phyloP scores from a whole-genome alignment of 2,113 vertebrate species.

The Atlantisia rogersi region DNA sequence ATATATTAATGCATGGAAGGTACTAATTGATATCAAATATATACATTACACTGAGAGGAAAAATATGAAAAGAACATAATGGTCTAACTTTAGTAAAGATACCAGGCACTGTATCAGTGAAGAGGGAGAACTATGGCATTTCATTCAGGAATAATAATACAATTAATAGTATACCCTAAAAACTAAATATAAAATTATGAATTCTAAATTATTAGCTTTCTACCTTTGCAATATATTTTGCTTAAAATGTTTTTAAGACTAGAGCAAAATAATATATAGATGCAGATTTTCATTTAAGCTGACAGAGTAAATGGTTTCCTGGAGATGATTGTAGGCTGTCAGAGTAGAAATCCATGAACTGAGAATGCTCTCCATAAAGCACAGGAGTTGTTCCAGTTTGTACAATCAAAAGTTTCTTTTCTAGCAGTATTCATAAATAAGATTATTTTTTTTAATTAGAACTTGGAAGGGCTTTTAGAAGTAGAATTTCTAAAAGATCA shows the following conservation, averaged over 20 bases:
- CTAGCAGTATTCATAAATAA: neutral
- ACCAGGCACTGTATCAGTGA: neutral
- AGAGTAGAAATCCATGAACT: neutral
- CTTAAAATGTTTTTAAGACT: neutral
- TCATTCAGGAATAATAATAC: neutral
- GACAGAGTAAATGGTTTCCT: neutral
- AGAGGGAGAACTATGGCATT: neutral
- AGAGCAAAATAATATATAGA: neutral
- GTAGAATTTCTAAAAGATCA: neutral
- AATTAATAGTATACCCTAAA: neutral
- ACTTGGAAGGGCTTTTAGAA: neutral
- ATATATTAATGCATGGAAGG: neutral
- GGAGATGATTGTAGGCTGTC: neutral
- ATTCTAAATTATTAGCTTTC: neutral
- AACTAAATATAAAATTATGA: neutral
- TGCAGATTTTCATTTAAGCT: neutral
- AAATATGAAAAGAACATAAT: neutral
- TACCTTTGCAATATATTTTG: neutral
- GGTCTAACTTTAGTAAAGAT: neutral
- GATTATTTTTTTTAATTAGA: neutral
- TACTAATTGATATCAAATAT: neutral
- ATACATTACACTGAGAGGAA: neutral
- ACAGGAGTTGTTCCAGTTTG: neutral
- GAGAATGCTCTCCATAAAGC: neutral
- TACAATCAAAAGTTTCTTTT: neutral